Percentiles rank a stretch among this genome's conserved stretches.
phyloP scores from a whole-genome alignment of 2,797 vertebrate species.

The Australoheros facetus region DNA sequence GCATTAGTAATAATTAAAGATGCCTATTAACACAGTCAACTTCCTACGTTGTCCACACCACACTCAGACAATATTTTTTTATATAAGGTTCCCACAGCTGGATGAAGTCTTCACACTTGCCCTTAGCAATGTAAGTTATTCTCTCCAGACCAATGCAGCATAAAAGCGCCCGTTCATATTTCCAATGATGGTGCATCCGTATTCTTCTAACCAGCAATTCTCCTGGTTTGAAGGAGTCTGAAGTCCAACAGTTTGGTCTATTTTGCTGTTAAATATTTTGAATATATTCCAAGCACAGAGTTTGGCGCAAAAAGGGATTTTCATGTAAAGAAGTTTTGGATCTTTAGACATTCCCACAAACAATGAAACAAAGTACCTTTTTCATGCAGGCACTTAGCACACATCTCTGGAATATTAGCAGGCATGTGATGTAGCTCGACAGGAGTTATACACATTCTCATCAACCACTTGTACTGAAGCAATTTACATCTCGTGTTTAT shows the following conservation, averaged over 20 bases:
- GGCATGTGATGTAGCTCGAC: neutral
- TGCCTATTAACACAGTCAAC: neutral
- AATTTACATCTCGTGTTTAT: neutral
- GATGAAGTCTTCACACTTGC: neutral
- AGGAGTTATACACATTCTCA: neutral
- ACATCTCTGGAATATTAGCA: neutral
- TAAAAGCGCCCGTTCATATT: neutral
- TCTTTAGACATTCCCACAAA: too few species aligned
- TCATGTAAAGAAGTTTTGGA: neutral
- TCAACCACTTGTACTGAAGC: neutral
- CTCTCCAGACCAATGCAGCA: neutral
- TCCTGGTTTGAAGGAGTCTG: too few species aligned
- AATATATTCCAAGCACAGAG: neutral
- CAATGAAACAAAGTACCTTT: neutral
- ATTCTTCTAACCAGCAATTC: neutral
- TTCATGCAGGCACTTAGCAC: neutral
- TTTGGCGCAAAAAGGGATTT: neutral
- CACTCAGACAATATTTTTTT: too few species aligned
- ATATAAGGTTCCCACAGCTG: neutral
- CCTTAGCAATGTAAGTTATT: neutral
- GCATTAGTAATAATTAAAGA: neutral
- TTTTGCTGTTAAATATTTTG: too few species aligned
- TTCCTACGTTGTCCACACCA: neutral
- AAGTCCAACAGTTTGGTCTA: neutral
- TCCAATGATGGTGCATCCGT: rapidly evolving